Evolutionary conservation across 1,140 invertebrate species (phyloP), one percentile per base, ranked within the genome.

Genomic region (Hydropsyche tenuis): DNA sequence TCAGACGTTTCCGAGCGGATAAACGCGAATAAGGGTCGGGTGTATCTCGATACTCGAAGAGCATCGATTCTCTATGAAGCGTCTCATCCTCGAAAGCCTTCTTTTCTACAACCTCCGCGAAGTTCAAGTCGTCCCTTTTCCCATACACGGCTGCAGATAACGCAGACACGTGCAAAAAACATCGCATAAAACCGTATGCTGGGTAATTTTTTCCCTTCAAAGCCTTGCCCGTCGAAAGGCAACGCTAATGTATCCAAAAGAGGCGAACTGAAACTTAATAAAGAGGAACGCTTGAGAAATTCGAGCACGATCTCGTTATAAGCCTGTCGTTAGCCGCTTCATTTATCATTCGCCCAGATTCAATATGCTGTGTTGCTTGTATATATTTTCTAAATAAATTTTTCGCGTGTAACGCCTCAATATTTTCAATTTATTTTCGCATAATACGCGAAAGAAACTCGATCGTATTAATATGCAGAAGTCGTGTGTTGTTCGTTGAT

Each of bases 291-390:
- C 48, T 53, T 53, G 48, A 1, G 48, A 60, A 60, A 60, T 60
- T 60, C 56, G 56, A 60, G 56, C 56, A 60, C 56, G 56, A 60
- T 60, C 56, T 60, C 56, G 23, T 60, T 60, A 60, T 60, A 60
- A 60, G 56, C 22, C 56, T 20, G 56, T 60, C 56, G 56, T 60
- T 60, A 60, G 56, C 56, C 56, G 56, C 56, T 60, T 60, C 56
- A 60, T 60, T 60, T 60, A 60, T 60, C 56, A 60, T 60, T 60
- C 56, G 56, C 22, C 23, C 56, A 60, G 56, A 60, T 60, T 60
- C 56, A 60, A 60, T 60, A 60, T 25, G 14, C 22, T 9, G 30
- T 37, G 30, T 37, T 37, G 30, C 9, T 3, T 37, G 30, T 37
- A 37, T 37, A 9, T 37, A 37, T 37, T 37, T 37, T 37, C 30